Base-by-base conservation (phyloP, 2,888 invertebrate species). In the Heliconius hortense region DNA sequence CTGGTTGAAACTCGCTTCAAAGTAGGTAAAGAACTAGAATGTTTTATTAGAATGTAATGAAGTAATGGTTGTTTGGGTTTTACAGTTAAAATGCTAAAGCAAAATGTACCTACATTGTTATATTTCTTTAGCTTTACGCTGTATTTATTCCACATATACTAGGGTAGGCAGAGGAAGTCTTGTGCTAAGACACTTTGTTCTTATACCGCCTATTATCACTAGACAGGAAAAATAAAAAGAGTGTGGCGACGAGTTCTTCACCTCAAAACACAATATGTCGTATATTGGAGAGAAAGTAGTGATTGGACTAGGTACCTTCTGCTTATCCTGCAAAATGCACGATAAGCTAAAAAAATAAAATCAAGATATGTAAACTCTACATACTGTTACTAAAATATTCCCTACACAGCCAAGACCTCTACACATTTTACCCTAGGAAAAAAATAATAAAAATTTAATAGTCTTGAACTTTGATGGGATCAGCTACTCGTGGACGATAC, bases 1-100 rank as follows among this genome's bases (percentile, higher is more conserved):
- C 77, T 77, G 68, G 73, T 76, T 77, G 72, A 72, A 77, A 77
- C 73, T 56, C 48, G 70, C 73, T 77, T 62, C 59, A 53, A 76
- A 74, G 48, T 76, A 43, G 63, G 69, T 43, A 77, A 77, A 77
- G 72, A 75, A 77, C 77, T 77, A 70, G 73, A 76, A 68, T 63
- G 72, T 63, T 68, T 60, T 73, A 62, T 26, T 63, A 76, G 39
- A 72, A 73, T 31, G 31, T 74, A 68, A 43, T 48, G 60, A 43
- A 67, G 26, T 21, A 67, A 21, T 35, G 56, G 26, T 28, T 53
- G 31, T 31, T 60, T n/a, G 7, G 31, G 31, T 53, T 56, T n/a
- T n/a, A 56, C n/a, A 56, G 56, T 56, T 21, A 56, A 56, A n/a
- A 56, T 56, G 56, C n/a, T 56, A n/a, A 56, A 56, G n/a, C n/a